Conservation (phyloP, 2,113 vertebrate species). For the Paradoxurus hermaphroditus region DNA sequence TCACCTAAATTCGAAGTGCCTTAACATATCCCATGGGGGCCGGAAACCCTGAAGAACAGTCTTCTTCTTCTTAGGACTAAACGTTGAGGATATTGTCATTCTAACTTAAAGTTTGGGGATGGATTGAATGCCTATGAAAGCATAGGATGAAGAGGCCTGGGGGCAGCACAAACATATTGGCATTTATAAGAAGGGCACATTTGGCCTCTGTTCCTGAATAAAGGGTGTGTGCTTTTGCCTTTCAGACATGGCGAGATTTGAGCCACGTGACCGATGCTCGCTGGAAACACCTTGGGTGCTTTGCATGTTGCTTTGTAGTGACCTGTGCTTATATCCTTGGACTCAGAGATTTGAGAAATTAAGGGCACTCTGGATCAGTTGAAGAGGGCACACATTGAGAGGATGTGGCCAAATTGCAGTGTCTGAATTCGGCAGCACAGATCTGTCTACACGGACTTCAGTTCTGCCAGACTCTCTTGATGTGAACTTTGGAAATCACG, state of each 20-base stretch:
- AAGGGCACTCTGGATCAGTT: background rate
- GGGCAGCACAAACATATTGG: background rate
- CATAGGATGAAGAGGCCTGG: background rate
- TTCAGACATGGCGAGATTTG: background rate
- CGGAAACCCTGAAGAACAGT: background rate
- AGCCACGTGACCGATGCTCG: background rate
- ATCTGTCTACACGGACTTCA: background rate
- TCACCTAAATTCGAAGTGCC: conserved; percentile 49
- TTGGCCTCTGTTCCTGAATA: background rate
- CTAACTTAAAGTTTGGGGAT: background rate
- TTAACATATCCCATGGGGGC: conserved; percentile 43
- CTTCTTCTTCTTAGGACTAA: conserved; percentile 38
- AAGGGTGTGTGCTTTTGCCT: background rate
- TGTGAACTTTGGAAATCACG: background rate
- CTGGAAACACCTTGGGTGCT: background rate
- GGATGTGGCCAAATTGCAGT: background rate
- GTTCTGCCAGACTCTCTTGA: background rate
- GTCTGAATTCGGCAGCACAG: background rate
- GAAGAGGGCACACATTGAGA: background rate
- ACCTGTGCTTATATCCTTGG: background rate
- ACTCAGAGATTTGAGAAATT: background rate
- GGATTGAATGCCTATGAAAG: background rate
- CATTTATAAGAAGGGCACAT: background rate
- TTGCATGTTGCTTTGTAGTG: background rate
- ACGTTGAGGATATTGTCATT: conserved; percentile 18